Percentiles rank a stretch among this genome's conserved stretches.
phyloP scores from a whole-genome alignment of 1,140 invertebrate genomes.

The Atta colombica region DNA sequence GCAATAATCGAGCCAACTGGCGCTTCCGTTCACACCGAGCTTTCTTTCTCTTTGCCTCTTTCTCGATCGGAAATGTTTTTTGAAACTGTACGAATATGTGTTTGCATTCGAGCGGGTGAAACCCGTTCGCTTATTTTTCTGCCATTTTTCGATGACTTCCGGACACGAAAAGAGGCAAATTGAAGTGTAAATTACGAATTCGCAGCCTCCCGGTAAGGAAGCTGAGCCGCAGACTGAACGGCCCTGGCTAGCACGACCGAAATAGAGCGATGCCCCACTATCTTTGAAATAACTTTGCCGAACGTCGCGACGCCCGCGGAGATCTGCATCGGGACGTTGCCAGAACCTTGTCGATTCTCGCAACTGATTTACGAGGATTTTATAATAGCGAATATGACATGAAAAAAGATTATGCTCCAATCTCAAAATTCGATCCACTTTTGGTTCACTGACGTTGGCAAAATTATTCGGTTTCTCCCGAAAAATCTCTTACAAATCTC shows the following conservation, averaged over 20 bases:
- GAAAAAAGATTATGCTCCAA: constrained; percentile 1
- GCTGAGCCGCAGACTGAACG: constrained; percentile 82
- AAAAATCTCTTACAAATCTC: background rate
- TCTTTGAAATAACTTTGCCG: constrained; percentile 72
- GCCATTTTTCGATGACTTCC: background rate
- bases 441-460: background rate
- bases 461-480: background rate
- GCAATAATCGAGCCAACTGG: constrained; percentile 14
- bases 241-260: constrained; percentile 80
- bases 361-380: constrained; percentile 53
- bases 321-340: constrained; percentile 48
- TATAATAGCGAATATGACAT: background rate
- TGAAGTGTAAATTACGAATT: constrained; percentile 45
- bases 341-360: constrained; percentile 61
- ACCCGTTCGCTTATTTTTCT: constrained; percentile 29
- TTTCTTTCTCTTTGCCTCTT: constrained; percentile 15
- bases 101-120: background rate
- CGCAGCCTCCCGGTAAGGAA: constrained; percentile 78
- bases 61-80: constrained; percentile 39
- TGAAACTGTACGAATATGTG: background rate
- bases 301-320: constrained; percentile 71
- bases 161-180: constrained; percentile 16
- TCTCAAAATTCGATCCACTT: background rate
- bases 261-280: constrained; percentile 83
- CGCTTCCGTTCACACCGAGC: background rate